Evolutionary conservation across 2,888 invertebrate species (phyloP), one percentile per base, ranked within the genome.

Genomic region (Trichogramma evanescens): DNA sequence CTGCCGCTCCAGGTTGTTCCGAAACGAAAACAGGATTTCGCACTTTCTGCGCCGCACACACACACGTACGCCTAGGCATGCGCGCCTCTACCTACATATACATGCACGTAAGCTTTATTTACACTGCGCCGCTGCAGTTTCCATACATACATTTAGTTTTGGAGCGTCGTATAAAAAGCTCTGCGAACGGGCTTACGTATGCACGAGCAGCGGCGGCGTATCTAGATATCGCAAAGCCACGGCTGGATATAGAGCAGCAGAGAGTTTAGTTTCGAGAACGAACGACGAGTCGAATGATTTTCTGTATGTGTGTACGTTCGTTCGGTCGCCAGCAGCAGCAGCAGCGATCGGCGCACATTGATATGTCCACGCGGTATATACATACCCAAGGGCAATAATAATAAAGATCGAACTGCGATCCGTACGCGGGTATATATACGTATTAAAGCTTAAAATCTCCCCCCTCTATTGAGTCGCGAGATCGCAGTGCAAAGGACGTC

Each of bases 11-110:
- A 55, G 52, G 58, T 43, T 52, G 26, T 10, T 38, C 46, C 55
- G 38, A 56, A 62, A 62, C 56, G 59, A 59, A 59, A 59, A 63
- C 63, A 63, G 59, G 63, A 59, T 57, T 63, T 59, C 57, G 59
- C 59, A 63, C 63, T 62, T 43, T 42, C 45, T 46, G n/a, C 26
- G 6, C 26, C 46, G 9, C 9, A n/a, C 46, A n/a, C 46, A 5
- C 46, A n/a, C 38, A 50, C 7, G 4, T 5, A 39, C 40, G 5
- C 4, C 9, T 38, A 40, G 26, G 26, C 26, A 26, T 26, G 40
- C 8, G 6, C 26, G 40, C 5, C 42, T 9, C 55, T 42, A 9
- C 48, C 48, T 40, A 44, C 42, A 40, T 4, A 4, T 50, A 26
- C 50, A 9, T 10, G 38, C n/a, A 38, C 8, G n/a, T 8, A 39